phyloP scores from a whole-genome alignment of 2,113 vertebrate species.

The Microtus ochrogaster region DNA sequence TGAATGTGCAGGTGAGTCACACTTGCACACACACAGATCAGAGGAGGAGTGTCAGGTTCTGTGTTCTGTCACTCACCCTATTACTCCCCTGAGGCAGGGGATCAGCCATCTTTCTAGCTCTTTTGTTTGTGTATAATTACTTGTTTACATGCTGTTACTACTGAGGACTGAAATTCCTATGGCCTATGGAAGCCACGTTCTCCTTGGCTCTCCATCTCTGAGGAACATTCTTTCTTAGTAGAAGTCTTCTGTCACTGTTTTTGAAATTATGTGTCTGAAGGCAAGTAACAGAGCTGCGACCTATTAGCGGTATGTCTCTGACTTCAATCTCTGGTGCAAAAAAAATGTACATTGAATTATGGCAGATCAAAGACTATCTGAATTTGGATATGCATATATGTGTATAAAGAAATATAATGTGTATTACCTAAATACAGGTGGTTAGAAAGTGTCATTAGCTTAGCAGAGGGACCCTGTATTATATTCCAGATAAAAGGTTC shows the following conservation, averaged over 20 bases:
- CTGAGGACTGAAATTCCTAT: neutral
- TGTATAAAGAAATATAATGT: neutral
- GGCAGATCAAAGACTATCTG: neutral
- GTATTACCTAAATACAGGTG: neutral
- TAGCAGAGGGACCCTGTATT: neutral
- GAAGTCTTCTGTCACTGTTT: neutral
- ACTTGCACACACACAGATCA: neutral
- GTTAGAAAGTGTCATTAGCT: neutral
- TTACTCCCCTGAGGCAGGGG: neutral
- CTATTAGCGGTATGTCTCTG: accelerated
- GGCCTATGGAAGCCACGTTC: neutral
- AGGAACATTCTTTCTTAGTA: neutral
- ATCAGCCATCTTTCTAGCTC: neutral
- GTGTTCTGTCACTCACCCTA: neutral
- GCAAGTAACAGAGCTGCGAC: accelerated
- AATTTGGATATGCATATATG: neutral
- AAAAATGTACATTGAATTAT: neutral
- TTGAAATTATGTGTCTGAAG: neutral
- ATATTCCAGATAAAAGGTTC: neutral
- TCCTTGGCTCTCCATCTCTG: neutral
- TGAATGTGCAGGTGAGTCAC: neutral
- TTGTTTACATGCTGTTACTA: neutral
- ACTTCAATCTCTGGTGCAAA: neutral
- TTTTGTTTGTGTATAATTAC: neutral
- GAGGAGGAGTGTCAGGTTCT: neutral